phyloP scores from a whole-genome alignment of 2,888 invertebrate species.

The Diaperis boleti region DNA sequence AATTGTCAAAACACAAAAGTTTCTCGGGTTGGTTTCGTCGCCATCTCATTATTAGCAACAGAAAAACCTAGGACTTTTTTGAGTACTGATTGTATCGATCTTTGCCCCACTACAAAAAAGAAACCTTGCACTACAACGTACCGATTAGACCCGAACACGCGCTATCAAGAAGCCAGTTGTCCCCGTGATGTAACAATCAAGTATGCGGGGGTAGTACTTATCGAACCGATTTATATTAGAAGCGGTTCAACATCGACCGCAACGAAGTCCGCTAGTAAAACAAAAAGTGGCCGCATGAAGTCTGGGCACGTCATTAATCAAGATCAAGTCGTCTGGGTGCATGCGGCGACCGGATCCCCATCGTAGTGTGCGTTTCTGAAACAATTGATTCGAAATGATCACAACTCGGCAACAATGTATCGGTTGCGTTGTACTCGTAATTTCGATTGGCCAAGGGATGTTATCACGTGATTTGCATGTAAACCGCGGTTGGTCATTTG shows the following conservation, averaged over 20 bases:
- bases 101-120: too few species aligned
- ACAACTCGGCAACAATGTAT: constrained; percentile 16
- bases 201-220: constrained; percentile 19
- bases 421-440: constrained; percentile 22
- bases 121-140: too few species aligned
- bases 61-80: too few species aligned
- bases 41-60: too few species aligned
- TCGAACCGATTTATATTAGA: constrained; percentile 21
- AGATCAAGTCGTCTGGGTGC: constrained; percentile 53
- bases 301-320: constrained; percentile 55
- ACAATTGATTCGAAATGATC: constrained; percentile 10
- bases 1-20: too few species aligned
- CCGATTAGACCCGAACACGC: constrained; percentile 4
- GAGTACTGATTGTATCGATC: too few species aligned
- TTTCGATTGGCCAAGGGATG: constrained; percentile 16
- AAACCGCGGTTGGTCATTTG: constrained; percentile 11
- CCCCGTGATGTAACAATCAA: constrained; percentile 21
- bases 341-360: constrained; percentile 49
- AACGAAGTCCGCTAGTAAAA: constrained; percentile 47
- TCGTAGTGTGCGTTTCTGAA: not conserved
- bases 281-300: constrained; percentile 54
- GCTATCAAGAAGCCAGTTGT: constrained; percentile 3
- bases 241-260: constrained; percentile 44
- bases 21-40: too few species aligned
- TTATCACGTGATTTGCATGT: constrained; percentile 14